These are phyloP conservation scores for Tridacna crocea DNA, from an alignment of 2,888 invertebrate genomes.

Conservation along the genomic window DNA sequence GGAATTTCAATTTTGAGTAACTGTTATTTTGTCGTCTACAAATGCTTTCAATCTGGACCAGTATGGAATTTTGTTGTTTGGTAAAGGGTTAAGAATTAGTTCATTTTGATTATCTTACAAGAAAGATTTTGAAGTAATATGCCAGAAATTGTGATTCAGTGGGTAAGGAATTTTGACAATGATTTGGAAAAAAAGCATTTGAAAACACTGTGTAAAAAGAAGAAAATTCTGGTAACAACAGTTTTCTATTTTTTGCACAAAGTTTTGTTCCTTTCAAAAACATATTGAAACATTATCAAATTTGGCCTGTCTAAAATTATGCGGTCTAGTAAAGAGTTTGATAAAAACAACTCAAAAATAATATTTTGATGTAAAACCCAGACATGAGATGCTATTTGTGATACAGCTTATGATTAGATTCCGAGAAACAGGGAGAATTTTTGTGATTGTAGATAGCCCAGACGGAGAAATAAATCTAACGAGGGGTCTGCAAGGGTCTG, in stretches of 20 bases:
- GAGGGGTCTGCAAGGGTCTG: neutral
- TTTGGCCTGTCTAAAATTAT: no score
- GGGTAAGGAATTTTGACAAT: no score
- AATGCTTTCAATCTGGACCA: no score
- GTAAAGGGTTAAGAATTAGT: no score
- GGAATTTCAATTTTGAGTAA: no score
- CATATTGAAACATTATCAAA: no score
- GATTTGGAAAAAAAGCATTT: no score
- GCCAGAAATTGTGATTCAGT: no score
- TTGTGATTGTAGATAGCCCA: conserved; percentile 2
- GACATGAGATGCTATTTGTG: conserved; percentile 16
- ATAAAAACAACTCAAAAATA: neutral
- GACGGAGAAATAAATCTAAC: neutral
- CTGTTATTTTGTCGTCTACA: no score
- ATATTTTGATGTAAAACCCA: conserved; percentile 15
- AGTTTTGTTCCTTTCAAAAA: neutral
- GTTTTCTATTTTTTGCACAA: neutral
- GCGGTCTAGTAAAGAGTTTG: neutral
- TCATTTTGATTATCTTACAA: no score
- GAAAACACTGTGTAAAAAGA: neutral
- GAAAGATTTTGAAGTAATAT: no score
- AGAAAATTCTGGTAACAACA: neutral
- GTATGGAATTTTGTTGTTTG: no score
- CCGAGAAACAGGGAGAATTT: conserved; percentile 8
- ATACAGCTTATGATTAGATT: conserved; percentile 20